Evolutionary conservation across 1,140 invertebrate genomes (phyloP).

Genomic region (Neodiprion virginianus): DNA sequence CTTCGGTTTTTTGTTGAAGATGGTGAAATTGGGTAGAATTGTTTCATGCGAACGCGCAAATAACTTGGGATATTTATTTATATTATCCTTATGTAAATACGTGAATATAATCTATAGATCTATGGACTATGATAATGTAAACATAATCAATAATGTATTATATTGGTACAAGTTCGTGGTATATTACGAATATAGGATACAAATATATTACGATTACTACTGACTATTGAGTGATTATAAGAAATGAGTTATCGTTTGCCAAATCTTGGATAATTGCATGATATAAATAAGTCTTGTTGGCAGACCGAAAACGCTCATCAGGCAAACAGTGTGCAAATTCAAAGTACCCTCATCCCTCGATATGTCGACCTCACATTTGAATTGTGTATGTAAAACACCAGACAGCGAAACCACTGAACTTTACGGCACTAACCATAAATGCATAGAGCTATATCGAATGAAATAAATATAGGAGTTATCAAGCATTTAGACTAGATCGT

Average conservation of each 20-base stretch:
- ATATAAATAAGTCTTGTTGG: neutral
- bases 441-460: conserved; percentile 44
- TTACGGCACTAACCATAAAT: conserved; percentile 49
- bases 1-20: neutral
- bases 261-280: conserved; percentile 5
- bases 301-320: neutral
- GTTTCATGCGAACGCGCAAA: conserved; percentile 35
- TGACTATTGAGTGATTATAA: conserved; percentile 43
- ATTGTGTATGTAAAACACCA: conserved; percentile 9
- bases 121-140: conserved; percentile 51
- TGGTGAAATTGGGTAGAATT: conserved; percentile 27
- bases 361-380: conserved; percentile 25
- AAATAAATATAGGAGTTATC: conserved; percentile 54
- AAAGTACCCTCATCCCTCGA: conserved; percentile 17
- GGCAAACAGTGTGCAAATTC: too few relatives aligned
- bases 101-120: conserved; percentile 54
- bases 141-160: conserved; percentile 59
- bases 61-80: conserved; percentile 17
- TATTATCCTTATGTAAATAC: conserved; percentile 53
- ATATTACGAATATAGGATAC: conserved; percentile 40
- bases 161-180: conserved; percentile 53
- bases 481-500: conserved; percentile 52
- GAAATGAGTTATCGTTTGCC: conserved; percentile 39
- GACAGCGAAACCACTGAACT: conserved; percentile 35
- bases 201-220: conserved; percentile 42